Percentiles rank a stretch among this genome's conserved stretches.
Evolutionary conservation across 2,888 invertebrate genomes (phyloP).

Genomic region (Plagodis dolabraria): DNA sequence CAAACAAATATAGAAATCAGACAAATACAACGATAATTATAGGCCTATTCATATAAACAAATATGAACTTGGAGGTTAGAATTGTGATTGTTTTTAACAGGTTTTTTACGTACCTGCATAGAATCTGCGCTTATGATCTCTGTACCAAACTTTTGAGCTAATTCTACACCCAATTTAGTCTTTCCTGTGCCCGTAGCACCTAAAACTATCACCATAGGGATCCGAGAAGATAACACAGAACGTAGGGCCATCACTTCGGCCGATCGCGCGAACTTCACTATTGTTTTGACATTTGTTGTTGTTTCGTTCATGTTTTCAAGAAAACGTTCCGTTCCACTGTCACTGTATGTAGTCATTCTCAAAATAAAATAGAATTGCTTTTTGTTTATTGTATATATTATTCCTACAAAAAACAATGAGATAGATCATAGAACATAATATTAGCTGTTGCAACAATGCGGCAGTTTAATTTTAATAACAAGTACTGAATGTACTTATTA

Average conservation of each 20-base stretch:
- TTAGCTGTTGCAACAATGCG: no score
- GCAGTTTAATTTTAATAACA: no score
- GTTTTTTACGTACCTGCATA: conserved; percentile 92
- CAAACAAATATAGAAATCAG: not conserved
- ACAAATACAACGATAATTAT: not conserved
- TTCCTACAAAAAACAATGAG: no score
- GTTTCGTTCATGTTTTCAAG: not conserved
- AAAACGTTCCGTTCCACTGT: not conserved
- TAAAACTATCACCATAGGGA: conserved; percentile 94
- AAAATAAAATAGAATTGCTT: no score
- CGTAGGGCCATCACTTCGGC: conserved; percentile 69
- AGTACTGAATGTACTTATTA: no score
- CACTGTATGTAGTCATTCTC: no score
- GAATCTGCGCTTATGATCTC: conserved; percentile 99
- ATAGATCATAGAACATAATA: no score
- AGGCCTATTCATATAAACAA: not conserved
- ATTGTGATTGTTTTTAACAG: conserved; percentile 9
- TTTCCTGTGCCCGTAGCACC: conserved; percentile 99
- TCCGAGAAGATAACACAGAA: conserved; percentile 65
- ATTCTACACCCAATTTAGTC: conserved; percentile 96
- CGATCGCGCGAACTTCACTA: conserved; percentile 73
- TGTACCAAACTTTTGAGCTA: conserved; percentile 93
- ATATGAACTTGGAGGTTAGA: conserved; percentile 61
- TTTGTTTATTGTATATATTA: no score
- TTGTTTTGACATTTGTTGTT: conserved; percentile 60